Evolutionary conservation across 1,140 invertebrate species (phyloP), one percentile per base, ranked within the genome.

Genomic region (Proales similis): DNA sequence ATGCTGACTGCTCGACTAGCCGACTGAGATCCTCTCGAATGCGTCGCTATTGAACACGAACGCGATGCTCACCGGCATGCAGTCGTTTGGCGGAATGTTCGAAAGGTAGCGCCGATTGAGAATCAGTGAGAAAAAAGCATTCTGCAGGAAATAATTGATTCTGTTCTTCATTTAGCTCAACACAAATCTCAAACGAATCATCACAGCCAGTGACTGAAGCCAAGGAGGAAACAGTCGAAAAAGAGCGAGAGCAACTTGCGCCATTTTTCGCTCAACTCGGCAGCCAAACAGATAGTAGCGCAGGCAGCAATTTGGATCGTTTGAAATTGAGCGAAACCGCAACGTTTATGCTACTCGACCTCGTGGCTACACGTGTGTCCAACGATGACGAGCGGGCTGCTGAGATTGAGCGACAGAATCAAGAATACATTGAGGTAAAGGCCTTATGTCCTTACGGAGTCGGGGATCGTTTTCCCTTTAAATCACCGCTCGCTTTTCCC

Each of bases 271-370:
- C 27, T 11, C 30, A 24, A 14, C 29, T 24, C 1, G 51, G n/a
- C n/a, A n/a, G n/a, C n/a, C n/a, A 57, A 14, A 17, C 17, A 2
- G 45, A 57, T 42, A 57, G 45, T 14, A 57, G 45, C 17, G 12
- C 11, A 7, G 51, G 45, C 26, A 2, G 4, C 17, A 70, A 71
- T 51, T 64, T 66, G 6, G 69, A 74, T 5, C 67, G 69, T 19
- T 66, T 76, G 32, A 65, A 63, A 17, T 51, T 77, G 24, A 69
- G 64, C 9, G 74, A 77, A 49, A 75, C 74, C 4, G 70, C 71
- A 11, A 76, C 73, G 24, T 70, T 74, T 39, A 72, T 69, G 67
- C 61, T 75, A 45, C 64, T 76, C 20, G 72, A 75, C 49, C 67
- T 75, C 60, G 68, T 69, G 5, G 69, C 67, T n/a, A 61, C 68